These are phyloP conservation scores for Patagioenas fasciata DNA, from an alignment of 2,113 vertebrate species.

Conservation along the genomic window DNA sequence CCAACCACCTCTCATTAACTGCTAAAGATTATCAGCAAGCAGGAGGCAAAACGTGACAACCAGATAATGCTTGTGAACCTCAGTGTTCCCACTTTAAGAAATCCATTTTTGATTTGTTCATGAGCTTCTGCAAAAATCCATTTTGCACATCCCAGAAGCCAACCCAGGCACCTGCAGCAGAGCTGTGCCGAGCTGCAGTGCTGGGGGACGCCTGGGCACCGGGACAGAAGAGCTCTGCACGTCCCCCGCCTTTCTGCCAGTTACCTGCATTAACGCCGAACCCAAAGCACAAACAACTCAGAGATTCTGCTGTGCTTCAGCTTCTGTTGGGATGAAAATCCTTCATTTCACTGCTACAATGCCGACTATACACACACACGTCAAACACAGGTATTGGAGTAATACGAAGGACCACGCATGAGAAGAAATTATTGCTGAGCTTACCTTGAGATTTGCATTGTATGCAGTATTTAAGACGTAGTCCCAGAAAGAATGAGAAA, in stretches of 20 bases:
- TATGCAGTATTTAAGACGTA: neutral
- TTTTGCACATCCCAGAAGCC: neutral
- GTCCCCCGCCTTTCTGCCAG: neutral
- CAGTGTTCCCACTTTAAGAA: neutral
- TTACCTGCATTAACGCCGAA: rapidly evolving
- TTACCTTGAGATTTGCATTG: neutral
- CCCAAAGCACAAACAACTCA: neutral
- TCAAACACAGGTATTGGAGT: neutral
- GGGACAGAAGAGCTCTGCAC: neutral
- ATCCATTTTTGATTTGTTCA: neutral
- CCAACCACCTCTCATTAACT: slow-evolving; percentile 5
- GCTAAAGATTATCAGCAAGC: neutral
- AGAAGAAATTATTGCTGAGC: neutral
- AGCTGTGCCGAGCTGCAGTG: neutral
- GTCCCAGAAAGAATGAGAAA: neutral
- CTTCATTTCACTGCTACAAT: neutral
- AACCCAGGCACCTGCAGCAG: rapidly evolving
- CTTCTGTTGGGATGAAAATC: neutral
- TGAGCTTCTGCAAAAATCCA: neutral
- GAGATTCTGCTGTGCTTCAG: neutral
- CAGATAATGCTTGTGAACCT: neutral
- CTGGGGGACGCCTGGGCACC: neutral
- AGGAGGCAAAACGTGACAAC: neutral
- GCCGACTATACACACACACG: neutral
- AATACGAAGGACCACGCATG: neutral